Percentiles rank a stretch among this genome's conserved stretches.
Evolutionary conservation across 2,888 invertebrate genomes (phyloP).

Genomic region (Pollenia amentaria): DNA sequence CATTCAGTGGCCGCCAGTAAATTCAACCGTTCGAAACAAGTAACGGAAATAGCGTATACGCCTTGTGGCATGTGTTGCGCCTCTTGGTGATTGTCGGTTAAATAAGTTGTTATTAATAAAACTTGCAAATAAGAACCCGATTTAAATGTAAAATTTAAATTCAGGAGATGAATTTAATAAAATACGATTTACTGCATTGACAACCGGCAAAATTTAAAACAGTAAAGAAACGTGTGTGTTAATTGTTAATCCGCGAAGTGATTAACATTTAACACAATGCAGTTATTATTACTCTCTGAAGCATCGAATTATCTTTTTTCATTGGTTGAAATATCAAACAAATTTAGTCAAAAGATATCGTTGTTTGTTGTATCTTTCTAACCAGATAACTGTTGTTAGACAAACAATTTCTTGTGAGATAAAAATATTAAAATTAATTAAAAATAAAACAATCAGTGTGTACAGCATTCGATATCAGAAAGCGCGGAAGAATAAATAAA

Average conservation of each 20-base stretch:
- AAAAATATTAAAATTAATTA: conserved; percentile 37
- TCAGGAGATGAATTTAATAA: too few relatives aligned
- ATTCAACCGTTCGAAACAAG: conserved; percentile 47
- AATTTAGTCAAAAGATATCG: background rate
- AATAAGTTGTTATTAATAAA: conserved; percentile 2
- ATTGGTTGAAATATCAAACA: background rate
- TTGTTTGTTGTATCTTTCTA: conserved; percentile 36
- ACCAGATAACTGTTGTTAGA: conserved; percentile 47
- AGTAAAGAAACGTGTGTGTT: too few relatives aligned
- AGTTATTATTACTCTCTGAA: too few relatives aligned
- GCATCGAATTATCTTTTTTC: background rate
- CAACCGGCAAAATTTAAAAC: too few relatives aligned
- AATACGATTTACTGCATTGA: too few relatives aligned
- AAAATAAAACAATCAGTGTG: background rate
- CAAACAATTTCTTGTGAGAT: conserved; percentile 51
- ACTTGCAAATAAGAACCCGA: background rate
- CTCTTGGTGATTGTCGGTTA: background rate
- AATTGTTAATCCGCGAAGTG: too few relatives aligned
- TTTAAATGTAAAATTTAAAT: background rate
- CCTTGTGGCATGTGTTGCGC: conserved; percentile 16
- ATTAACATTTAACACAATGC: too few relatives aligned
- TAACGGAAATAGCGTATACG: conserved; percentile 68
- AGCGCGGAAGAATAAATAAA: background rate
- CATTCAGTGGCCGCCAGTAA: conserved; percentile 65
- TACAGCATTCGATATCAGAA: background rate